A percentile compares a stretch with the other conserved stretches of the same genome.
phyloP scores from a whole-genome alignment of 2,797 vertebrate species.

The Phaenicophaeus curvirostris region DNA sequence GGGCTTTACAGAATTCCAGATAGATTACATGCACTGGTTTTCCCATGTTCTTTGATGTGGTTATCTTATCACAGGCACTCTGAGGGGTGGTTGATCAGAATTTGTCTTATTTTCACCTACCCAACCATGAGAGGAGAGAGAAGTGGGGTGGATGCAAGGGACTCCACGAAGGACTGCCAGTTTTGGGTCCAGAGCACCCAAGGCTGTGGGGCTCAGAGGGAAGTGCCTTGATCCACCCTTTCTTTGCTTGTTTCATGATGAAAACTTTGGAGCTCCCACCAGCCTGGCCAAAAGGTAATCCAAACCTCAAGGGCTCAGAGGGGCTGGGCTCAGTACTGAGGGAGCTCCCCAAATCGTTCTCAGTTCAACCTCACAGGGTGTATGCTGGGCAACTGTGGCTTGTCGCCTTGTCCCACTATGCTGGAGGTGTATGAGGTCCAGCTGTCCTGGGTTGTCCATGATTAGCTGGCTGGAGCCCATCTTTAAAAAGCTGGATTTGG shows the following conservation, averaged over 20 bases:
- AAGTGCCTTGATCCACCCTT: neutral
- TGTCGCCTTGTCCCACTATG: fast-evolving
- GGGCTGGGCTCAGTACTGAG: neutral
- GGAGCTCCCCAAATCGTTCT: fast-evolving
- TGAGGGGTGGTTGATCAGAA: neutral
- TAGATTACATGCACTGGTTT: too few species aligned
- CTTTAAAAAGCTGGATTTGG: neutral
- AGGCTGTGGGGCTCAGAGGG: fast-evolving
- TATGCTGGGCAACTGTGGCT: too few species aligned
- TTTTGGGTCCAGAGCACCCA: neutral
- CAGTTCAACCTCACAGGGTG: neutral
- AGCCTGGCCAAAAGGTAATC: neutral
- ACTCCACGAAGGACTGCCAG: neutral
- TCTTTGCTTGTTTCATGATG: fast-evolving
- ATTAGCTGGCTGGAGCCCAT: neutral
- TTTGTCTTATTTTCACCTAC: neutral
- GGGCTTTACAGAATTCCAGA: too few species aligned
- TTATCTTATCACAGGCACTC: neutral
- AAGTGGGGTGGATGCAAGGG: neutral
- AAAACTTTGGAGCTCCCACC: neutral
- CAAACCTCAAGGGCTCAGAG: neutral
- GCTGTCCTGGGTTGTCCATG: neutral
- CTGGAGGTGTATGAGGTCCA: neutral
- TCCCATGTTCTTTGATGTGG: too few species aligned
- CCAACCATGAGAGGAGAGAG: neutral